Percentiles rank a stretch among this genome's conserved stretches.
Conservation (phyloP, 2,888 invertebrate species). For the Xestia sexstrigata region DNA sequence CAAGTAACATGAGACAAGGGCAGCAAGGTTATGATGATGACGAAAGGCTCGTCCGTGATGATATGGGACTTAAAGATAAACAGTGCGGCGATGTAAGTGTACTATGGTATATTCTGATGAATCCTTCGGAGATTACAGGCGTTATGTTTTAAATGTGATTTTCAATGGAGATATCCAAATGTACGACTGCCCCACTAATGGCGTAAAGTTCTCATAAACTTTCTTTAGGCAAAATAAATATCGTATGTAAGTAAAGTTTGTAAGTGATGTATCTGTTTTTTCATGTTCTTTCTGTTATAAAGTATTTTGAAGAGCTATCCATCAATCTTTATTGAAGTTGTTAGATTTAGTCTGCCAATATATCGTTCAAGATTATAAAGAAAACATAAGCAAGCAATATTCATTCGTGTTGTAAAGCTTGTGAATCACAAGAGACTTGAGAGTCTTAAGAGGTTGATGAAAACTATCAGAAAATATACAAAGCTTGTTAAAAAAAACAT, state of each 20-base stretch:
- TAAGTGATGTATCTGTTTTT: slow-evolving; percentile 30
- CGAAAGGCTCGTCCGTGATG: neutral
- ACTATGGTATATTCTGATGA: neutral
- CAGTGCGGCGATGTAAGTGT: neutral
- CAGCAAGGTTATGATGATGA: no score
- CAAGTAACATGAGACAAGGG: no score
- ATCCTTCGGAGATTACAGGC: neutral
- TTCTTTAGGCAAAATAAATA: neutral
- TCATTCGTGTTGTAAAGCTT: neutral
- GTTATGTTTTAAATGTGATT: neutral
- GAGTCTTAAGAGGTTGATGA: neutral
- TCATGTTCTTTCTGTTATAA: neutral
- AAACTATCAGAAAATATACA: neutral
- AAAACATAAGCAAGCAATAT: neutral
- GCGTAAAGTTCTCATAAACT: neutral
- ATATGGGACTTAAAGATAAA: no score
- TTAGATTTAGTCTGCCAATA: neutral
- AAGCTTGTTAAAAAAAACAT: neutral
- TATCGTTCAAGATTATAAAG: neutral
- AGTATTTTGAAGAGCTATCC: slow-evolving; percentile 10
- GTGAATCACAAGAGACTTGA: neutral
- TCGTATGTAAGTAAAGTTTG: neutral
- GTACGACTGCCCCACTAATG: neutral
- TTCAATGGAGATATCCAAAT: neutral
- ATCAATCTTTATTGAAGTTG: slow-evolving; percentile 15